Conservation (phyloP, 2,888 invertebrate species). For the Apamea sordens region DNA sequence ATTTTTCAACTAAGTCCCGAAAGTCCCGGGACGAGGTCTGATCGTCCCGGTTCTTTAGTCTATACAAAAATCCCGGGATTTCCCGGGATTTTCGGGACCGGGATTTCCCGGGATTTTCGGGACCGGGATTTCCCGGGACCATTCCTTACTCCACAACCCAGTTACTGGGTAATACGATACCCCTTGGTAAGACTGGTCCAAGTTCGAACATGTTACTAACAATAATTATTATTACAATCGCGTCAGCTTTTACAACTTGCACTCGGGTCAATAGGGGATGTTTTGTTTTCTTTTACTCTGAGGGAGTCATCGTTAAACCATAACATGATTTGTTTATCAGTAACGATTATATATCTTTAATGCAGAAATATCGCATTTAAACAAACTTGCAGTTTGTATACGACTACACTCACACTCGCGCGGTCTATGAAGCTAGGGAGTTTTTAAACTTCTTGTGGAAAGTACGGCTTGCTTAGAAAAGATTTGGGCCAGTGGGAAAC, state of each 20-base stretch:
- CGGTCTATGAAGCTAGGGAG: neutral
- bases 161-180: too few relatives aligned
- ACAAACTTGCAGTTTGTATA: neutral
- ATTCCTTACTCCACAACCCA: too few relatives aligned
- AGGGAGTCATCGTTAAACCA: conserved; percentile 20
- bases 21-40: too few relatives aligned
- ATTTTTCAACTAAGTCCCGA: too few relatives aligned
- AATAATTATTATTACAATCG: conserved; percentile 3
- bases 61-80: too few relatives aligned
- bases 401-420: neutral
- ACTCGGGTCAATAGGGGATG: conserved; percentile 32
- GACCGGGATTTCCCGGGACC: too few relatives aligned
- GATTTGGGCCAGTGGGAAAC: neutral
- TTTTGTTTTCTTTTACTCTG: conserved; percentile 36
- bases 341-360: conserved; percentile 20
- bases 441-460: neutral
- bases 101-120: too few relatives aligned
- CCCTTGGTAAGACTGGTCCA: neutral
- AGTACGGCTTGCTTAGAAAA: neutral
- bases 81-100: too few relatives aligned
- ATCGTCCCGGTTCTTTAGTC: too few relatives aligned
- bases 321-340: conserved; percentile 44
- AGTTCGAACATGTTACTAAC: neutral
- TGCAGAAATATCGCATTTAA: conserved; percentile 12
- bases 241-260: conserved; percentile 33